These are phyloP conservation scores for Saccopteryx bilineata DNA, from an alignment of 2,113 vertebrate genomes.

Conservation along the genomic window DNA sequence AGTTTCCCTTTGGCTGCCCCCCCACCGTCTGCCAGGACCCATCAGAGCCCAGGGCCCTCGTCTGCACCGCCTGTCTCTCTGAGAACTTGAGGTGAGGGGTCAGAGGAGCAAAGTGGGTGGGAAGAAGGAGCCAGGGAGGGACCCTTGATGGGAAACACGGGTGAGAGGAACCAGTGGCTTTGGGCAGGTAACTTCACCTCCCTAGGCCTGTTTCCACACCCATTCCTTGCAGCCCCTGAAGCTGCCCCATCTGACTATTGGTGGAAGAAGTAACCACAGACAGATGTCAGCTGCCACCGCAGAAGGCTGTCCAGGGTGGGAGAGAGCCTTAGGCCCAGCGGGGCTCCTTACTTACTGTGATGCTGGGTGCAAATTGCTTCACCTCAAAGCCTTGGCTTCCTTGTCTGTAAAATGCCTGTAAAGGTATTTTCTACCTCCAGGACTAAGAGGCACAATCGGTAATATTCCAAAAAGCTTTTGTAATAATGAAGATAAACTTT, in stretches of 20 bases:
- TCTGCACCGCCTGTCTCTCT: constrained; percentile 88
- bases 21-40: constrained; percentile 85
- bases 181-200: neutral
- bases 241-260: neutral
- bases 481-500: neutral
- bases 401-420: neutral
- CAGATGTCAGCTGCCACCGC: neutral
- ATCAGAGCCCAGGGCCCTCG: constrained; percentile 86
- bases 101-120: neutral
- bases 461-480: neutral
- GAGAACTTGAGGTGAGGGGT: constrained; percentile 89
- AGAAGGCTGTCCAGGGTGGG: neutral
- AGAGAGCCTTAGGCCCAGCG: neutral
- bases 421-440: constrained; percentile 22
- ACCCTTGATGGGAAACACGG: neutral
- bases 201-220: constrained; percentile 1
- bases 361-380: neutral
- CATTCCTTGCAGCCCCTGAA: neutral
- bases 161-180: neutral
- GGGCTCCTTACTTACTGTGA: neutral
- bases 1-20: constrained; percentile 90
- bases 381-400: neutral
- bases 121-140: neutral
- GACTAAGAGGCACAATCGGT: neutral
- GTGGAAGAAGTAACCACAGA: neutral